phyloP scores from a whole-genome alignment of 2,888 invertebrate genomes.

The Metellina segmentata region DNA sequence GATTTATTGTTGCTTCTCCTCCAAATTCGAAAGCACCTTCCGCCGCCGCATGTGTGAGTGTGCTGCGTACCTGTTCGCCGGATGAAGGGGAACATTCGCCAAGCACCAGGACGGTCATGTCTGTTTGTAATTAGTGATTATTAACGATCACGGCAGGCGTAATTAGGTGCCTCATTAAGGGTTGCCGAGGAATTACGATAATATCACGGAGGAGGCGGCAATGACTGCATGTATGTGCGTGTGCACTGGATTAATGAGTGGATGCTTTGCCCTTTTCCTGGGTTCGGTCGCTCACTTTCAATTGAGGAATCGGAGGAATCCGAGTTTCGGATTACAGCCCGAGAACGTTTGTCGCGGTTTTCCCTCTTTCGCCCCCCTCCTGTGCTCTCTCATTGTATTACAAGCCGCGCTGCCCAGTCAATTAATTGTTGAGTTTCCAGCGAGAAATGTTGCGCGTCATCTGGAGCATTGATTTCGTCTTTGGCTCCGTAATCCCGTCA shows the following conservation, averaged over 20 bases:
- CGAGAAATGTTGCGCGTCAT: background rate
- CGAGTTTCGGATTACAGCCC: conserved; percentile 61
- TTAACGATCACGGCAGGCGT: conserved; percentile 77
- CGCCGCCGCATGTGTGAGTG: conserved; percentile 5
- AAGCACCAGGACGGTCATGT: conserved; percentile 69
- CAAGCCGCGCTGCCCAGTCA: conserved; percentile 27
- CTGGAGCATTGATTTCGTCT: conserved; percentile 34
- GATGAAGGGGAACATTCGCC: conserved; percentile 58
- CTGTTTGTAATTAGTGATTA: conserved; percentile 77
- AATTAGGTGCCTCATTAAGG: conserved; percentile 77
- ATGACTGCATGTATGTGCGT: conserved; percentile 71
- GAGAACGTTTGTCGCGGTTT: conserved; percentile 67
- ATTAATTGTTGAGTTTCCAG: conserved; percentile 49
- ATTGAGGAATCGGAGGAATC: conserved; percentile 68
- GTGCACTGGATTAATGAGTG: conserved; percentile 75
- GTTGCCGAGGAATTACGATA: conserved; percentile 77
- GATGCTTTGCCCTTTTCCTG: conserved; percentile 72
- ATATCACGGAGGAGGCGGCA: conserved; percentile 75
- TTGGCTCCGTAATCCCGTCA: background rate
- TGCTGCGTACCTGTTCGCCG: conserved; percentile 59
- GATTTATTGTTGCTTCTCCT: conserved; percentile 54
- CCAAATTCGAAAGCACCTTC: conserved; percentile 20
- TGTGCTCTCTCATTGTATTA: background rate
- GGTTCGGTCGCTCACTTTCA: conserved; percentile 69
- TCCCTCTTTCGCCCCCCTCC: conserved; percentile 12